A percentile compares a stretch with the other conserved stretches of the same genome.
These are phyloP conservation scores for Caenorhabditis becei DNA, from an alignment of 2,888 invertebrate species.

Conservation along the genomic window DNA sequence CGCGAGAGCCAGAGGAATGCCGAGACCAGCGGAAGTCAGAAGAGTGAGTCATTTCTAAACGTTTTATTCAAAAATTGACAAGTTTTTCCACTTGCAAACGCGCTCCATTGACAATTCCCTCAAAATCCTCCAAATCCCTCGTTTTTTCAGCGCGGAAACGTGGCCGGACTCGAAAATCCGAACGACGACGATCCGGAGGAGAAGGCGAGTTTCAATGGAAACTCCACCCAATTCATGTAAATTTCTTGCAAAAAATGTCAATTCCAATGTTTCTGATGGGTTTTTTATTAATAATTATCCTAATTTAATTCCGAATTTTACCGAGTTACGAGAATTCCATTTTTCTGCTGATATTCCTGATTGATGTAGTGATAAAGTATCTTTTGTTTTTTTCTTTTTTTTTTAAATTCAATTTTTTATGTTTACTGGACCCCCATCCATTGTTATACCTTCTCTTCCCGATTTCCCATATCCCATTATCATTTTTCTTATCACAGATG, in stretches of 20 bases:
- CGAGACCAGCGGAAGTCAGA: constrained; percentile 57
- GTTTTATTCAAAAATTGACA: too few relatives aligned
- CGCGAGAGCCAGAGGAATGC: constrained; percentile 45
- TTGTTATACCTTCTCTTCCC: neutral
- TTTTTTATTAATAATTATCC: neutral
- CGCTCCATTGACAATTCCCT: neutral
- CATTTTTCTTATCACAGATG: constrained; percentile 25
- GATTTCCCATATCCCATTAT: too few relatives aligned
- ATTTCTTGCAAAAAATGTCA: neutral
- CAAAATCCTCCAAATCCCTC: too few relatives aligned
- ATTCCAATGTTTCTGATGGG: neutral
- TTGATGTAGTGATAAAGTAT: too few relatives aligned
- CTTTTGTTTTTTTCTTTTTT: neutral
- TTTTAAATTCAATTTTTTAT: constrained; percentile 5
- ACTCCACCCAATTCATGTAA: constrained; percentile 71
- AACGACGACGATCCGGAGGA: constrained; percentile 63
- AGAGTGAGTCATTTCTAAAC: constrained; percentile 38
- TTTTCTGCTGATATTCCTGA: neutral
- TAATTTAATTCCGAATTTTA: too few relatives aligned
- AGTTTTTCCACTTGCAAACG: neutral
- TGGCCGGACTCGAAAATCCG: constrained; percentile 64
- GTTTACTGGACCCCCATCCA: neutral
- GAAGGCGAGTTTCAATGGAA: constrained; percentile 70
- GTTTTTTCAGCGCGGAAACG: constrained; percentile 65
- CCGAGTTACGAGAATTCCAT: neutral